Base-by-base conservation (phyloP, 2,797 vertebrate genomes). In the Morelia viridis region DNA sequence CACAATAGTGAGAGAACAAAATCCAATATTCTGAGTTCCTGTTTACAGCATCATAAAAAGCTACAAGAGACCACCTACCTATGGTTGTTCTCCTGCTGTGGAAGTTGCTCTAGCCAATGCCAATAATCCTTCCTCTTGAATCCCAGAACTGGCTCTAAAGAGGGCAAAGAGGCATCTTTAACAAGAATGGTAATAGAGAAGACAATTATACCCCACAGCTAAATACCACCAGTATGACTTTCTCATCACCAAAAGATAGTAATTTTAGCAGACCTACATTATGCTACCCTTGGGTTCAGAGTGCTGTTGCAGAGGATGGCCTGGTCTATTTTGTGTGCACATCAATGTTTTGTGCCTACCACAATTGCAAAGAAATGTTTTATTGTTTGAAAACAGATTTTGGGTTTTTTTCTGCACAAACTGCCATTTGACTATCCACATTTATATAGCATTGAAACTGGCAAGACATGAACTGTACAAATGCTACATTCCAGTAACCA, bases 61-160 rank as follows among this genome's bases (percentile, higher is more conserved):
- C 31, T 26, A 8, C 6, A 61, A 53, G 17, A 90, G 24, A 50
- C 53, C 31, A 56, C 95, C 95, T 96, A 98, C 98, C 98, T 97
- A 92, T 97, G 93, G 2, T 97, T 97, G 60, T 96, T 87, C 90
- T 97, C 97, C 12, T 96, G 97, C 0, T 96, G 96, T 15, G 96
- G 96, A 22, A 98, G 97, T 93, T 98, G 97, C 93, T 98, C 97
- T 76, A 98, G 96, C 92, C 98, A 98, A 53, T 98, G 97, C 98
- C 98, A 98, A 95, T 98, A 98, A 95, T 98, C 98, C 96, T 98
- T 97, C 91, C 97, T 97, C 5, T 97, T 97, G 95, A 98, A 96
- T 61, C 98, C 98, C 92, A 98, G 96, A 90, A 98, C 96, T 0
- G 98, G 97, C 88, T 98, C 98, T 98, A 90, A 5, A 46, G 92